A percentile compares a stretch with the other conserved stretches of the same genome.
Evolutionary conservation across 2,888 invertebrate genomes (phyloP).

Genomic region (Oligia strigilis): DNA sequence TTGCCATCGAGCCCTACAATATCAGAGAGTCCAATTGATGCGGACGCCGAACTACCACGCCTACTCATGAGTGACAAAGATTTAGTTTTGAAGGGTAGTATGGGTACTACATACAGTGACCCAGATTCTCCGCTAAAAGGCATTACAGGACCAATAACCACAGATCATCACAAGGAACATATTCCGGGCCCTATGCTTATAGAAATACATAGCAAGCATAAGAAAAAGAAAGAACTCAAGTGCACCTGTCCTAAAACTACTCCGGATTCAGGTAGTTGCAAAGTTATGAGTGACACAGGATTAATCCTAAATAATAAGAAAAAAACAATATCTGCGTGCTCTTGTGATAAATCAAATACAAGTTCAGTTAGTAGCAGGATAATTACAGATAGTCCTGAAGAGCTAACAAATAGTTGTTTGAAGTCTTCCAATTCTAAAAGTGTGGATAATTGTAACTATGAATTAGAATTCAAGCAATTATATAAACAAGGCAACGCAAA

Average conservation of each 20-base stretch:
- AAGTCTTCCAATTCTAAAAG: constrained; percentile 12
- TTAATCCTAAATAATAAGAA: not conserved
- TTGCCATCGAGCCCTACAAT: constrained; percentile 3
- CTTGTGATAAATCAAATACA: constrained; percentile 4
- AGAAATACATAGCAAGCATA: not conserved
- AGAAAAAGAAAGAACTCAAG: not conserved
- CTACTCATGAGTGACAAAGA: not conserved
- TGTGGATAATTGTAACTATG: constrained; percentile 6
- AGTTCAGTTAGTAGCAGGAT: not conserved
- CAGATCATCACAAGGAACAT: not conserved
- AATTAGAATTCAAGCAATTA: constrained; percentile 50
- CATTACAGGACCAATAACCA: not conserved
- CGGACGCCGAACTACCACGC: not conserved
- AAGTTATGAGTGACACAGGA: not conserved
- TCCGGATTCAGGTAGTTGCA: not conserved
- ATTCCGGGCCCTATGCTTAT: not conserved
- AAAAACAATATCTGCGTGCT: not conserved
- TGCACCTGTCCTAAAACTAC: not conserved
- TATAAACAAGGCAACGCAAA: constrained; percentile 43
- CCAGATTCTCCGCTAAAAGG: not conserved
- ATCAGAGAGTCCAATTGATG: not conserved
- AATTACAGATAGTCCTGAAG: not conserved
- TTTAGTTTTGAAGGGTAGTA: not conserved
- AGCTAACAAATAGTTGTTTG: not conserved
- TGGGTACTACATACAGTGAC: not conserved